Conservation (phyloP, 2,113 vertebrate genomes). For the Budorcas taxicolor region DNA sequence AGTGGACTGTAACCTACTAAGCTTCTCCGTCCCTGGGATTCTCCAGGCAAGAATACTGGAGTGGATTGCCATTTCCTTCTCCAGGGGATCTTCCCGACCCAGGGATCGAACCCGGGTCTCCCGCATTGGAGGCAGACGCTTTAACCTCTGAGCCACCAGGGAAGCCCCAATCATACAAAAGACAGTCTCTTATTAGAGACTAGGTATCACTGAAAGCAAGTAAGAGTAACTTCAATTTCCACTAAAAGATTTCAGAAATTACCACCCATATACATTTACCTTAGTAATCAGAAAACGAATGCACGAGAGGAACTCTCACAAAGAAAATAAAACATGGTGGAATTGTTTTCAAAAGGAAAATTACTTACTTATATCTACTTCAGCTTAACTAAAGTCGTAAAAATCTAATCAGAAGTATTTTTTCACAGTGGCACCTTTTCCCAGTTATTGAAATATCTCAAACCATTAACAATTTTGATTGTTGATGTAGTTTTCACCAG, state of each 20-base stretch:
- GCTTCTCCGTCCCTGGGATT: too few relatives aligned
- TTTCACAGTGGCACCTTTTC: conserved; percentile 37
- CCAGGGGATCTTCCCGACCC: too few relatives aligned
- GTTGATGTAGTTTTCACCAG: background rate
- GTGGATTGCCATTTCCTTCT: too few relatives aligned
- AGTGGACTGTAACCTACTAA: too few relatives aligned
- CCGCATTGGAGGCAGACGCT: too few relatives aligned
- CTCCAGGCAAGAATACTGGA: too few relatives aligned
- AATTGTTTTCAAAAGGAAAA: conserved; percentile 55
- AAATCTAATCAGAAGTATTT: conserved; percentile 52
- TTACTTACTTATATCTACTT: conserved; percentile 53
- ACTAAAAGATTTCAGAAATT: conserved; percentile 45
- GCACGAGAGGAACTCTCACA: background rate
- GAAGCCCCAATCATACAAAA: background rate
- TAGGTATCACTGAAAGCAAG: background rate
- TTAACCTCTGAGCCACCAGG: too few relatives aligned
- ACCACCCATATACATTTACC: conserved; percentile 1
- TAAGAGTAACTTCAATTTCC: conserved; percentile 40
- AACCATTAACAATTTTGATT: background rate
- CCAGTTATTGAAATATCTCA: conserved; percentile 21
- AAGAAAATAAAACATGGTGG: conserved; percentile 18
- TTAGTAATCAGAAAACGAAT: conserved; percentile 37
- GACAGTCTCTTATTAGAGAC: background rate
- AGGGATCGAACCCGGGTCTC: too few relatives aligned
- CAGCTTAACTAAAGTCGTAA: conserved; percentile 16